A percentile compares a stretch with the other conserved stretches of the same genome.
Evolutionary conservation across 2,888 invertebrate species (phyloP).

Genomic region (Conistra vaccinii): DNA sequence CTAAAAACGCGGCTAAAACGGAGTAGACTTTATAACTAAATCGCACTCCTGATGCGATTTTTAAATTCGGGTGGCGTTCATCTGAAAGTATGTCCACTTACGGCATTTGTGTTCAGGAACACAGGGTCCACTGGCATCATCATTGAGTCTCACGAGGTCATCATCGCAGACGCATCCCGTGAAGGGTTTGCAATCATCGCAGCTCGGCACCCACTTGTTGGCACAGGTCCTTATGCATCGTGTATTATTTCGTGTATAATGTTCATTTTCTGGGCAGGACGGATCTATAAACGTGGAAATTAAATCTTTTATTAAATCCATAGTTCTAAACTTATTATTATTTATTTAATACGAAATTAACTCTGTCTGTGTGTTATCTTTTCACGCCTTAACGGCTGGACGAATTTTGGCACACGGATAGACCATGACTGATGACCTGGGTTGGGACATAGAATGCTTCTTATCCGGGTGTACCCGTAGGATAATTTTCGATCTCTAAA

Average conservation of each 20-base stretch:
- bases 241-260: conserved; percentile 39
- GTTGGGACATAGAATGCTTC: no score
- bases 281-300: conserved; percentile 17
- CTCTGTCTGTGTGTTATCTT: no score
- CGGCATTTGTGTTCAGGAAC: conserved; percentile 52
- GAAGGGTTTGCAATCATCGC: conserved; percentile 29
- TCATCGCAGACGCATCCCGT: conserved; percentile 57
- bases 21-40: background rate
- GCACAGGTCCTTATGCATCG: conserved; percentile 56
- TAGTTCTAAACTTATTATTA: no score
- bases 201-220: conserved; percentile 21
- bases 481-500: background rate
- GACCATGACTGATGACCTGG: no score
- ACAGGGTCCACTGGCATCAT: conserved; percentile 60
- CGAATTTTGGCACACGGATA: no score
- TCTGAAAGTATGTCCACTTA: conserved; percentile 36
- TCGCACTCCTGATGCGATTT: background rate
- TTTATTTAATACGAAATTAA: no score
- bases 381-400: no score
- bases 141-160: conserved; percentile 39
- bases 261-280: conserved; percentile 33
- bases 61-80: background rate
- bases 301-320: background rate
- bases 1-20: background rate
- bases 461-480: no score